Evolutionary conservation across 2,888 invertebrate species (phyloP).

Genomic region (Temnothorax rugatulus): DNA sequence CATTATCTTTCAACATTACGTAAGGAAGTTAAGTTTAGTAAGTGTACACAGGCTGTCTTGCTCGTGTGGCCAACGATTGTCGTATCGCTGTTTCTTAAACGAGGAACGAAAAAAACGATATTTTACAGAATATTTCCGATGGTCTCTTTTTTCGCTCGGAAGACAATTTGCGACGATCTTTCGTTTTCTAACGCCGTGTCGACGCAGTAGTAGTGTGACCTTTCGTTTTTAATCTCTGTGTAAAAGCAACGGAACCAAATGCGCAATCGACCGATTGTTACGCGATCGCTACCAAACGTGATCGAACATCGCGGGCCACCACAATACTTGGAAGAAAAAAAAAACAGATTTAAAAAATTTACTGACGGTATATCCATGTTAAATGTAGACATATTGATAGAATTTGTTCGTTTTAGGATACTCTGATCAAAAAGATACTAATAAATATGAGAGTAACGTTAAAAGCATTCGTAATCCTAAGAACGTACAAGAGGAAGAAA

Average conservation of each 20-base stretch:
- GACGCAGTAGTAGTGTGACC: background rate
- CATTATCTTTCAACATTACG: slow-evolving; percentile 83
- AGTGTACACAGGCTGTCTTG: slow-evolving; percentile 83
- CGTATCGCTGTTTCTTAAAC: slow-evolving; percentile 69
- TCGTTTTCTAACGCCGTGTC: slow-evolving; percentile 40
- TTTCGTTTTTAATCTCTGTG: slow-evolving; percentile 51
- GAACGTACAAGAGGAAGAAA: slow-evolving; percentile 66
- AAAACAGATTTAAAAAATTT: slow-evolving; percentile 64
- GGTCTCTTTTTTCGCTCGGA: slow-evolving; percentile 60
- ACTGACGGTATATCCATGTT: slow-evolving; percentile 82
- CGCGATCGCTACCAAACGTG: slow-evolving; percentile 64
- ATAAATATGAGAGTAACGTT: slow-evolving; percentile 75
- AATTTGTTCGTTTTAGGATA: slow-evolving; percentile 84
- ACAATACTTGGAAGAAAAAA: slow-evolving; percentile 58
- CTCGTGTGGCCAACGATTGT: slow-evolving; percentile 81
- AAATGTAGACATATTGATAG: slow-evolving; percentile 82
- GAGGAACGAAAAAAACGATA: slow-evolving; percentile 64
- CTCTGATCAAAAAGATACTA: slow-evolving; percentile 78
- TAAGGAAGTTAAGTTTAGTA: slow-evolving; percentile 81
- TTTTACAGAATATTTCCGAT: slow-evolving; percentile 64
- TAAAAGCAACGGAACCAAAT: slow-evolving; percentile 51
- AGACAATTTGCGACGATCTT: slow-evolving; percentile 45
- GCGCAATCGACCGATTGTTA: slow-evolving; percentile 62
- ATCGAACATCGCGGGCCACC: slow-evolving; percentile 76
- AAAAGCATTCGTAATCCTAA: slow-evolving; percentile 76